Conservation (phyloP, 1,140 invertebrate species). For the Sitophilus oryzae region DNA sequence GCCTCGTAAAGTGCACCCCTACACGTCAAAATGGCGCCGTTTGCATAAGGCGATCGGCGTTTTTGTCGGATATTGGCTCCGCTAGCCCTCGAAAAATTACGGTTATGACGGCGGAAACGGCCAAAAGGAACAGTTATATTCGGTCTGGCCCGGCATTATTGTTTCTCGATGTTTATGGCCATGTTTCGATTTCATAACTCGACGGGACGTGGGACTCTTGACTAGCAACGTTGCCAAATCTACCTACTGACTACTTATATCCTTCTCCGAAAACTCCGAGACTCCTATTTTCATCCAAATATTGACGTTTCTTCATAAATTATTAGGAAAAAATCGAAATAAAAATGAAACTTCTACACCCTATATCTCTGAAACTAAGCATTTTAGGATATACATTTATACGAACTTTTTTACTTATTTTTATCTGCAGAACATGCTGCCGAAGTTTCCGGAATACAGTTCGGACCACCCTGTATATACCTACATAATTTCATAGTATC, state of each 20-base stretch:
- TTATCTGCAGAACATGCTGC: not conserved
- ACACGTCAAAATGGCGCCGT: slow-evolving; percentile 14
- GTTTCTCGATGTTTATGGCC: slow-evolving; percentile 49
- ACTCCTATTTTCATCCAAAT: too few relatives aligned
- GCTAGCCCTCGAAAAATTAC: slow-evolving; percentile 36
- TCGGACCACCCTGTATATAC: too few relatives aligned
- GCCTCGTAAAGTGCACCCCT: not conserved
- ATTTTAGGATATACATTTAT: not conserved
- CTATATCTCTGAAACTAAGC: too few relatives aligned
- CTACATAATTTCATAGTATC: not conserved
- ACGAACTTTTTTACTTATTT: not conserved
- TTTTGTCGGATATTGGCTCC: slow-evolving; percentile 24
- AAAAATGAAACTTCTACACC: not conserved
- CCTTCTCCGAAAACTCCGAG: too few relatives aligned
- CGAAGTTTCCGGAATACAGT: too few relatives aligned
- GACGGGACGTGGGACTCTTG: slow-evolving; percentile 28
- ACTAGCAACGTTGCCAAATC: not conserved
- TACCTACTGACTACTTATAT: too few relatives aligned
- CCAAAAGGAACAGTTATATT: slow-evolving; percentile 27
- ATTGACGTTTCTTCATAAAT: not conserved
- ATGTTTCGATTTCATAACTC: slow-evolving; percentile 50
- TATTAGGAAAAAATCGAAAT: not conserved
- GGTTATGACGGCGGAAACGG: slow-evolving; percentile 34
- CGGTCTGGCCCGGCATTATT: slow-evolving; percentile 42
- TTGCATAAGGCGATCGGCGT: slow-evolving; percentile 26